Percentiles rank a stretch among this genome's conserved stretches.
These are phyloP conservation scores for Zonitis immaculata DNA, from an alignment of 2,888 invertebrate genomes.

Conservation along the genomic window DNA sequence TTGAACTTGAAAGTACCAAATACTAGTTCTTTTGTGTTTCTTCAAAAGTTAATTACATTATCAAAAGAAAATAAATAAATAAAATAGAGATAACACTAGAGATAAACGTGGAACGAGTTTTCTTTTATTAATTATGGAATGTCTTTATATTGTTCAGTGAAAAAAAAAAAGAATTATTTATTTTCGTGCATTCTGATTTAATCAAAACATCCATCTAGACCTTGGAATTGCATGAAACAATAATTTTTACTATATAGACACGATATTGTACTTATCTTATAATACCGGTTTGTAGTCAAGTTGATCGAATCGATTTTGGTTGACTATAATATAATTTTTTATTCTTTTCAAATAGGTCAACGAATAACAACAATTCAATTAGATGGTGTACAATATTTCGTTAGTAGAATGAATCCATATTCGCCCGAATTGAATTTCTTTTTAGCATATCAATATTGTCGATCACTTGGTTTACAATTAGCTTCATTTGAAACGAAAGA, in stretches of 20 bases:
- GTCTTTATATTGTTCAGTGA: not conserved
- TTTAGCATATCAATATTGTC: conserved; percentile 82
- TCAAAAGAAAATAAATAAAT: not conserved
- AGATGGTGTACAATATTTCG: conserved; percentile 81
- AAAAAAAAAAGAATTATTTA: no score
- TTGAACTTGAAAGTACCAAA: not conserved
- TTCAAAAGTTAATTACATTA: not conserved
- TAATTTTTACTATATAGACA: not conserved
- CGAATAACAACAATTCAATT: conserved; percentile 82
- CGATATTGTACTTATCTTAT: no score
- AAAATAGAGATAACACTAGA: not conserved
- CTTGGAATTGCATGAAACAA: no score
- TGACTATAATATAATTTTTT: no score
- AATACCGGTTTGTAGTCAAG: no score
- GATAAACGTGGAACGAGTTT: not conserved
- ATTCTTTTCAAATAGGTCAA: no score
- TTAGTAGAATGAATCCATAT: conserved; percentile 82
- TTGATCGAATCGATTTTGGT: no score
- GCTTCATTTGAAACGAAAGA: conserved; percentile 83
- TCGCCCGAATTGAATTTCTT: conserved; percentile 82
- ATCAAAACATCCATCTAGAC: not conserved
- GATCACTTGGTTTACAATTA: conserved; percentile 77
- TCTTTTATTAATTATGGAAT: not conserved
- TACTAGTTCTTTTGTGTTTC: not conserved
- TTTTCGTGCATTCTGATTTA: no score